Evolutionary conservation across 2,797 vertebrate species (phyloP).

Genomic region (Phylloscopus collybita): DNA sequence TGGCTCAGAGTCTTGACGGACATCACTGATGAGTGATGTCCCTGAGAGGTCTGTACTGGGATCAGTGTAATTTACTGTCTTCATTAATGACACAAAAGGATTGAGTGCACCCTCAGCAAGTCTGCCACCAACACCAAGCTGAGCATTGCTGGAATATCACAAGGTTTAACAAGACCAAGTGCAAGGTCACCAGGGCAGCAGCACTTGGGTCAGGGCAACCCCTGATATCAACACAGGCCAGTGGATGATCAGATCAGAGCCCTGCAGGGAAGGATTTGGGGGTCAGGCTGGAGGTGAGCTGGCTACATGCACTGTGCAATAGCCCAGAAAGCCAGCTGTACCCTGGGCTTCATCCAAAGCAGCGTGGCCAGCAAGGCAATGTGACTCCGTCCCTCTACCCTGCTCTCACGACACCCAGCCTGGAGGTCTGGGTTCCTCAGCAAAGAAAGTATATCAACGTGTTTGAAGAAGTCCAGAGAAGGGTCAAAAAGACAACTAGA

Average conservation of each 20-base stretch:
- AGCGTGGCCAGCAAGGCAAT: rapidly evolving
- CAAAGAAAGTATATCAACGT: not conserved
- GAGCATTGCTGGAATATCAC: not conserved
- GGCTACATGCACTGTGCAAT: not conserved
- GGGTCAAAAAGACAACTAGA: not conserved
- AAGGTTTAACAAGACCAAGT: not conserved
- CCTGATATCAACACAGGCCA: not conserved
- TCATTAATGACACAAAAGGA: not conserved
- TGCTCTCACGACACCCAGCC: not conserved
- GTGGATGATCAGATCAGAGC: not conserved
- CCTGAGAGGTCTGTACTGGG: not conserved
- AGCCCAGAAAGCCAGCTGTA: not conserved
- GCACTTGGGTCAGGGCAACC: not conserved
- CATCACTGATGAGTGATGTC: not conserved
- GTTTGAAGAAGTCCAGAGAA: not conserved
- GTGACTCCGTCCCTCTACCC: not conserved
- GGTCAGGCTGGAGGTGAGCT: not conserved
- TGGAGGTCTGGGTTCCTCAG: not conserved
- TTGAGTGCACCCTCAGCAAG: not conserved
- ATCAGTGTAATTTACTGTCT: not conserved
- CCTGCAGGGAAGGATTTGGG: not conserved
- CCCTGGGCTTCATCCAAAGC: not conserved
- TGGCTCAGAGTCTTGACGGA: too few species aligned
- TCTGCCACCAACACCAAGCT: not conserved
- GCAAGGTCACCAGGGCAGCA: not conserved